Evolutionary conservation across 1,140 invertebrate genomes (phyloP), one percentile per base, ranked within the genome.

Genomic region (Bombus huntii): DNA sequence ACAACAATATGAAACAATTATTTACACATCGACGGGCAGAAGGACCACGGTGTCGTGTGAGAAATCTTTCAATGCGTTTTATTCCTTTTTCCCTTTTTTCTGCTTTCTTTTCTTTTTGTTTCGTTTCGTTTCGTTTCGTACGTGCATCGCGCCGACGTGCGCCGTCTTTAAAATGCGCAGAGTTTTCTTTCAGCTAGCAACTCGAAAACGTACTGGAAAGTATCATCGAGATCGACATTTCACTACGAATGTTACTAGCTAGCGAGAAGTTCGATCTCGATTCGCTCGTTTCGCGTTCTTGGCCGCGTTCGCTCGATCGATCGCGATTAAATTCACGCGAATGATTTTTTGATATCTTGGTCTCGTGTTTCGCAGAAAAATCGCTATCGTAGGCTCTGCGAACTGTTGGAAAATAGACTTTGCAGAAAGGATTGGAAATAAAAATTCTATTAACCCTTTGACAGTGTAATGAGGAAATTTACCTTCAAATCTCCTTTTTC

Each of bases 1-100:
- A 86, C 81, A 91, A 89, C 85, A 91, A 91, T 91, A 91, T 91
- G 80, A 90, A 91, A 91, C 90, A 91, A 88, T 88, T 91, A 91
- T 91, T 83, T 91, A 91, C 90, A 91, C 90, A 89, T 83, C 76
- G 86, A 89, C 76, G 83, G 76, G 68, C 87, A 82, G 65, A 59
- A 89, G 88, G 75, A 86, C 70, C 81, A 72, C 70, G 88, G 72
- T 83, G 81, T 77, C 74, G 85, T 87, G 80, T 66, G 57, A 81
- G 8, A 57, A 77, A 77, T 77, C 72, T 65, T 59, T 53, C 57
- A 83, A 83, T n/a, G 57, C 73, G 70, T 42, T 42, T 22, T 42
- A 62, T 31, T 71, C 42, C 6, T 53, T 74, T 34, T 59, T 13
- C 37, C 22, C 37, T 53, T 3, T 8, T 5, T 31, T 8, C 18